Conservation (phyloP, 30 jellyfish, hydroid and myxozoan species). For the Rhopilema esculentum region DNA sequence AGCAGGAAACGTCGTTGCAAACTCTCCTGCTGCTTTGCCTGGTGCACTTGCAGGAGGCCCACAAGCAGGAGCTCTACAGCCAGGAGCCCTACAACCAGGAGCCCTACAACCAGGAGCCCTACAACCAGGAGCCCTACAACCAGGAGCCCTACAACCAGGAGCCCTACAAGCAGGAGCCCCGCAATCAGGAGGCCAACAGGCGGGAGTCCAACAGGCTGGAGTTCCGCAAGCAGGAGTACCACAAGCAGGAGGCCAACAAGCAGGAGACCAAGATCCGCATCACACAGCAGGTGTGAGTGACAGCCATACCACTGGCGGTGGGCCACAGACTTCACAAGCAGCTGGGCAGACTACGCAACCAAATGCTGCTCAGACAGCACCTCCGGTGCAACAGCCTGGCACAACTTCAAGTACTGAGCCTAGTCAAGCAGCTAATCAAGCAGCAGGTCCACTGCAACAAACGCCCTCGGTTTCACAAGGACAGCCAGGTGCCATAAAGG, state of each 20-base stretch:
- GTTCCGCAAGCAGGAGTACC: too few species aligned
- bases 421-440: too few species aligned
- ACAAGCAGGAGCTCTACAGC: slow-evolving; percentile 11
- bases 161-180: slow-evolving; percentile 7
- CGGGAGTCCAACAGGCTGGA: slow-evolving; percentile 15
- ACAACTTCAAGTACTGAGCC: slow-evolving; percentile 19
- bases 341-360: slow-evolving; percentile 1
- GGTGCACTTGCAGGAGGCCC: slow-evolving; percentile 30
- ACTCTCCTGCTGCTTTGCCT: slow-evolving; percentile 23
- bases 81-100: slow-evolving; percentile 35
- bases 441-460: neutral
- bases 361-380: neutral
- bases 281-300: neutral
- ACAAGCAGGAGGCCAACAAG: slow-evolving; percentile 9
- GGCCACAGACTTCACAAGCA: neutral
- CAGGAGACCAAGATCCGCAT: slow-evolving; percentile 5
- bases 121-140: slow-evolving; percentile 10
- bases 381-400: slow-evolving; percentile 8
- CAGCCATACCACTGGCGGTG: neutral
- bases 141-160: neutral
- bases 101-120: slow-evolving; percentile 32
- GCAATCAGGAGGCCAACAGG: slow-evolving; percentile 23
- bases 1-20: neutral
- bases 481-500: slow-evolving; percentile 26
- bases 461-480: slow-evolving; percentile 22